Conservation (phyloP, 2,888 invertebrate species). For the Drosophila birchii region DNA sequence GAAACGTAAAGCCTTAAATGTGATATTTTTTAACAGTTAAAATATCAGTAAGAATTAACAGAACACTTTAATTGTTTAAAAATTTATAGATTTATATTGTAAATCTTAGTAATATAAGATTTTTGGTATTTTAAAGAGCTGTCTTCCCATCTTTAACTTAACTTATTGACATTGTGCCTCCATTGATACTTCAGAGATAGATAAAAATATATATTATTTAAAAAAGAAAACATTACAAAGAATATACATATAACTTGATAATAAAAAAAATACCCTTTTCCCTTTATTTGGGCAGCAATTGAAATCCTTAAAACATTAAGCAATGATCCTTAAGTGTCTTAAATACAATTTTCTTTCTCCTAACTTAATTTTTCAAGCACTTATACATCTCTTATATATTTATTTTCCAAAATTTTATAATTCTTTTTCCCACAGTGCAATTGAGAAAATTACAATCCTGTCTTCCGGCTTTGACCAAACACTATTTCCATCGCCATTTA, state of each 20-base stretch:
- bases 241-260: no score
- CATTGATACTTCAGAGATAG: no score
- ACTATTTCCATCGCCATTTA: conserved; percentile 9
- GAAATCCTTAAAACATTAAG: background rate
- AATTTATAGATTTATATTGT: no score
- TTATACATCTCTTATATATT: background rate
- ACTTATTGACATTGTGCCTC: no score
- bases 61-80: no score
- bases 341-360: background rate
- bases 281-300: background rate
- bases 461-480: conserved; percentile 30
- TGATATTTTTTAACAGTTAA: background rate
- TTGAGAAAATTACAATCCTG: conserved; percentile 27
- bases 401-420: background rate
- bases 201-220: no score
- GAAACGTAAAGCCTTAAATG: no score
- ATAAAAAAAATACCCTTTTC: no score
- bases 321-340: background rate
- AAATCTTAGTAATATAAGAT: no score
- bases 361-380: background rate
- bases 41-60: background rate
- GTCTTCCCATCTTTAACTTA: no score
- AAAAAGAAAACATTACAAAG: no score
- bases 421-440: conserved; percentile 21
- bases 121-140: no score